Conservation (phyloP, 1,140 invertebrate species). For the Sycophaga agraensis region DNA sequence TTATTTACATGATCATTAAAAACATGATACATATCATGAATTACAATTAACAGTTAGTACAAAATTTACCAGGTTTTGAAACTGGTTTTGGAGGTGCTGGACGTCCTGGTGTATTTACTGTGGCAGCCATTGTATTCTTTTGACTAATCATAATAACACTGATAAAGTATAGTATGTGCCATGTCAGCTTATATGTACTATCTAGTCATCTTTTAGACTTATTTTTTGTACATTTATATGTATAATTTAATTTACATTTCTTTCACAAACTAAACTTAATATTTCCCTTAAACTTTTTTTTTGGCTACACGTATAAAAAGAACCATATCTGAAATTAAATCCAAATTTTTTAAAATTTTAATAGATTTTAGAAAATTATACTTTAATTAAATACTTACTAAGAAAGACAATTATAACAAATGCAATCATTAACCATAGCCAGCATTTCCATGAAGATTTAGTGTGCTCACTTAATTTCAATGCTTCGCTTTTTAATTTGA, state of each 20-base stretch:
- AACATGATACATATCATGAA: conserved; percentile 2
- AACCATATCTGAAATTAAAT: conserved; percentile 69
- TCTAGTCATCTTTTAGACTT: no score
- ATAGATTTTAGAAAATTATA: neutral
- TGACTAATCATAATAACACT: conserved; percentile 33
- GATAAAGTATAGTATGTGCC: conserved; percentile 11
- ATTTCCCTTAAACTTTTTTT: conserved; percentile 52
- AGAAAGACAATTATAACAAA: conserved; percentile 85
- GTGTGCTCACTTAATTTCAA: conserved; percentile 82
- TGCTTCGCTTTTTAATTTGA: conserved; percentile 77
- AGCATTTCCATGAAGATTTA: conserved; percentile 85
- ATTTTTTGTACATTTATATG: no score
- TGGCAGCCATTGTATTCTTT: conserved; percentile 33
- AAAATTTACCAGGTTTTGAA: conserved; percentile 47
- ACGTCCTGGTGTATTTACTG: conserved; percentile 35
- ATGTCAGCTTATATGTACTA: neutral
- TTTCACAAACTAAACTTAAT: neutral
- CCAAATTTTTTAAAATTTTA: conserved; percentile 25
- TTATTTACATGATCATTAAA: conserved; percentile 9
- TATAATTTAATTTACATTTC: neutral
- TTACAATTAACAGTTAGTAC: no score
- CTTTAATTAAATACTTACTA: conserved; percentile 62
- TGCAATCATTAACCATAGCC: conserved; percentile 87
- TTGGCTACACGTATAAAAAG: conserved; percentile 78
- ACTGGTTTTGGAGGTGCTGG: conserved; percentile 42